Evolutionary conservation across 2,113 vertebrate species (phyloP).

Genomic region (Dasyprocta punctata): DNA sequence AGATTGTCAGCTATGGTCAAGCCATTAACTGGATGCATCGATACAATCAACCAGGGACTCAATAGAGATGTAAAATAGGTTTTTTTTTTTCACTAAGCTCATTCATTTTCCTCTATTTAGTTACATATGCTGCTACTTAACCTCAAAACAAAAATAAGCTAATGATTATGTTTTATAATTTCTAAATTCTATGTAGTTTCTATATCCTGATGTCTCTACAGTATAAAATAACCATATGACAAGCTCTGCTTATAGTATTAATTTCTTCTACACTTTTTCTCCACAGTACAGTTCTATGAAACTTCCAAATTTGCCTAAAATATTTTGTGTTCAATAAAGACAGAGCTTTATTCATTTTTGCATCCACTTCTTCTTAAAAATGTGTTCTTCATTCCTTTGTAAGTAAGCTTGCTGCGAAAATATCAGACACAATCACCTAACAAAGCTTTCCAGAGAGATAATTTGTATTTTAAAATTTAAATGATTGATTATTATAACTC

Average conservation of each 20-base stretch:
- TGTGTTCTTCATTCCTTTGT: not conserved
- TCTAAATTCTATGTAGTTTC: not conserved
- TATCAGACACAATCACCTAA: conserved; percentile 7
- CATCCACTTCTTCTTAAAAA: not conserved
- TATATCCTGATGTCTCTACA: not conserved
- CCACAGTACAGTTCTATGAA: not conserved
- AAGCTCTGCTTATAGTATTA: not conserved
- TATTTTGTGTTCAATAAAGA: not conserved
- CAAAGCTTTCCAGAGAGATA: conserved; percentile 29
- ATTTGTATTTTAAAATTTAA: conserved; percentile 61
- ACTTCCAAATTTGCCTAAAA: not conserved
- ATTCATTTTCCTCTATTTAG: not conserved
- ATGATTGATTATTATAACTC: conserved; percentile 34
- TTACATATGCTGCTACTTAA: not conserved
- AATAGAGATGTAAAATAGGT: not conserved
- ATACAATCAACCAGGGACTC: not conserved
- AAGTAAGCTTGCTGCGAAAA: not conserved
- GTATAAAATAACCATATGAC: not conserved
- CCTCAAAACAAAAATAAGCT: not conserved
- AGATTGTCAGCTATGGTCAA: not conserved
- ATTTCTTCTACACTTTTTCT: not conserved
- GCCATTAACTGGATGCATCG: not conserved
- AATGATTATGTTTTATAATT: not conserved
- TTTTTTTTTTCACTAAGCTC: not conserved
- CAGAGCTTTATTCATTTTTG: not conserved